phyloP scores from a whole-genome alignment of 2,113 vertebrate genomes.

The Oophaga pumilio region DNA sequence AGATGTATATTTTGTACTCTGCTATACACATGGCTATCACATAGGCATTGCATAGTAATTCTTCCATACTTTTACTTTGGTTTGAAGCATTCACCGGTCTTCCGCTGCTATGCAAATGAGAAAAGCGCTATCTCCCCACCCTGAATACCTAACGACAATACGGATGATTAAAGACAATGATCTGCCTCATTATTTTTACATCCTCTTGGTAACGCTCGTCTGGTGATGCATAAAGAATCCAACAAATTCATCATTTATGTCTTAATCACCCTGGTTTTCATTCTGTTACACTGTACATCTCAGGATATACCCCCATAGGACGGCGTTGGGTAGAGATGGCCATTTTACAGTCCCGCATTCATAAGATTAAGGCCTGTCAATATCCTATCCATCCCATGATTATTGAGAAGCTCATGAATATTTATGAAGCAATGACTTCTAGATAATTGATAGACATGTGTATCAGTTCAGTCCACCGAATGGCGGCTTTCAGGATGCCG shows the following conservation, averaged over 20 bases:
- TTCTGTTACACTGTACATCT: not conserved
- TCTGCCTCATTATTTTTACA: conserved; percentile 17
- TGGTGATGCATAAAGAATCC: not conserved
- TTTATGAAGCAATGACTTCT: not conserved
- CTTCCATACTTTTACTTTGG: not conserved
- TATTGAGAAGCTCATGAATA: not conserved
- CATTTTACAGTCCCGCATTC: not conserved
- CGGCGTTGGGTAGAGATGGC: not conserved
- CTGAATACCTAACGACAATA: not conserved
- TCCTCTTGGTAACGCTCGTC: not conserved
- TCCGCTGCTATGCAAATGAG: not conserved
- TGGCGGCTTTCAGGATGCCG: not conserved
- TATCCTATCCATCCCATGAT: not conserved
- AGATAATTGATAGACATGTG: not conserved
- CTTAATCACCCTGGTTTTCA: not conserved
- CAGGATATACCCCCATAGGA: not conserved
- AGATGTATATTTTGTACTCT: too few species aligned
- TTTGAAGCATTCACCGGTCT: not conserved
- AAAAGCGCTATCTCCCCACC: not conserved
- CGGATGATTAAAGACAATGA: conserved; percentile 22
- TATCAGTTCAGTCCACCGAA: not conserved
- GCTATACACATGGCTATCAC: too few species aligned
- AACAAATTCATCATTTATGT: not conserved
- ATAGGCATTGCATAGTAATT: not conserved
- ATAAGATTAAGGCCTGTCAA: not conserved